phyloP scores from a whole-genome alignment of 2,113 vertebrate genomes.

The Pyxicephalus adspersus region DNA sequence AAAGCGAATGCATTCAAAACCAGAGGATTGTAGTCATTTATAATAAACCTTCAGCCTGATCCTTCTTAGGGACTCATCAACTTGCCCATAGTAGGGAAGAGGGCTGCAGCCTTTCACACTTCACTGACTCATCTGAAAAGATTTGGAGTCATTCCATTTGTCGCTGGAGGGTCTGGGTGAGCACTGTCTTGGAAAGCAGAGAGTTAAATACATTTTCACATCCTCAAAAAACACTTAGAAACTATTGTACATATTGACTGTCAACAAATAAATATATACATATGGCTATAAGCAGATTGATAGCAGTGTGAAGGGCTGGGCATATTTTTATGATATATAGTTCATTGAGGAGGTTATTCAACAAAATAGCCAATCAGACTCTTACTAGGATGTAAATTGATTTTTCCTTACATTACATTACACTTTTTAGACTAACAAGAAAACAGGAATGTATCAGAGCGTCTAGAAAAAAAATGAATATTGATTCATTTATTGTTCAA shows the following conservation, averaged over 20 bases:
- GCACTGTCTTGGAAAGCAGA: background rate
- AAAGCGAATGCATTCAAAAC: slow-evolving; percentile 50
- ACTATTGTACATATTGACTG: background rate
- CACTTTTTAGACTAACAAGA: no score
- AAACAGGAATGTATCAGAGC: no score
- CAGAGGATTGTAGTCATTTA: slow-evolving; percentile 51
- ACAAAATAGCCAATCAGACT: no score
- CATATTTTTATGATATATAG: no score
- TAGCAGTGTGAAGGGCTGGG: no score
- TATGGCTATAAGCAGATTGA: no score
- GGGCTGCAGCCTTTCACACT: slow-evolving; percentile 5
- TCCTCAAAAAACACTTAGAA: slow-evolving; percentile 19
- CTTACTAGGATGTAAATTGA: no score
- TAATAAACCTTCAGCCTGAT: slow-evolving; percentile 49
- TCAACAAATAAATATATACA: background rate
- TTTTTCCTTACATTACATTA: no score
- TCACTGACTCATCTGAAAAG: slow-evolving; percentile 9
- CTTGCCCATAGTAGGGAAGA: slow-evolving; percentile 12
- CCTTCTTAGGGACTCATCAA: slow-evolving; percentile 43
- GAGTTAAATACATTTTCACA: slow-evolving; percentile 18
- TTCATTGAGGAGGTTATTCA: no score
- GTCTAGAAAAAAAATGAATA: no score
- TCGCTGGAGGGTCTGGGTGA: slow-evolving; percentile 4
- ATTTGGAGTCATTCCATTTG: background rate
- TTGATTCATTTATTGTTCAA: no score